Evolutionary conservation across 1,140 invertebrate genomes (phyloP), one percentile per base, ranked within the genome.

Genomic region (Mycetomoellerius zeteki): DNA sequence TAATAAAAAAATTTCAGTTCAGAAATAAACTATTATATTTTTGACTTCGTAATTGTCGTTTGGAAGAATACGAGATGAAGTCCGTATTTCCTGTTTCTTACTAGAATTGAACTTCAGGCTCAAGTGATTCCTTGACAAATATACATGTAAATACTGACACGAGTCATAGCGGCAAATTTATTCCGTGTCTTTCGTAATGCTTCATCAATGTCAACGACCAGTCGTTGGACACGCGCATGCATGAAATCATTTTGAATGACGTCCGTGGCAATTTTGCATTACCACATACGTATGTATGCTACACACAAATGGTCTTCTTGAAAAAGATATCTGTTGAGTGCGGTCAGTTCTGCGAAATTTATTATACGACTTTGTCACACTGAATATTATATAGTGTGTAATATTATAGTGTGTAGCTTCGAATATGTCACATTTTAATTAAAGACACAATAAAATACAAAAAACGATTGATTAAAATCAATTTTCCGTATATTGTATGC

Each of bases 181-280:
- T 84, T 73, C 72, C 43, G 43, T 12, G 33, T 86, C 77, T 84
- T 73, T 84, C 24, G 77, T 65, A 67, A 67, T 73, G 27, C 60
- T 73, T 62, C 27, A 56, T 75, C 54, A 71, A 89, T 77, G 77
- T 89, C 78, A 90, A 84, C 52, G 88, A 87, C 78, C 77, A 86
- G 84, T 24, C 8, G 19, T 72, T 3, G 54, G 58, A 71, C 67
- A 84, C 37, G 24, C 54, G 54, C 67, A 50, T 60, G 54, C 54
- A 84, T 84, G 37, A 84, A 84, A 84, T 84, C 37, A 27, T 84
- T 73, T 84, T 21, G 14, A 84, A 60, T 84, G 69, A 84, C 54
- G 54, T 62, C 37, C n/a, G n/a, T 75, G 47, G 69, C 69, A 62
- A 84, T 84, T 84, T 47, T 50, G 12, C 37, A 7, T 21, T 19